A percentile compares a stretch with the other conserved stretches of the same genome.
Conservation (phyloP, 2,888 invertebrate genomes). For the Lithophane semibrunnea region DNA sequence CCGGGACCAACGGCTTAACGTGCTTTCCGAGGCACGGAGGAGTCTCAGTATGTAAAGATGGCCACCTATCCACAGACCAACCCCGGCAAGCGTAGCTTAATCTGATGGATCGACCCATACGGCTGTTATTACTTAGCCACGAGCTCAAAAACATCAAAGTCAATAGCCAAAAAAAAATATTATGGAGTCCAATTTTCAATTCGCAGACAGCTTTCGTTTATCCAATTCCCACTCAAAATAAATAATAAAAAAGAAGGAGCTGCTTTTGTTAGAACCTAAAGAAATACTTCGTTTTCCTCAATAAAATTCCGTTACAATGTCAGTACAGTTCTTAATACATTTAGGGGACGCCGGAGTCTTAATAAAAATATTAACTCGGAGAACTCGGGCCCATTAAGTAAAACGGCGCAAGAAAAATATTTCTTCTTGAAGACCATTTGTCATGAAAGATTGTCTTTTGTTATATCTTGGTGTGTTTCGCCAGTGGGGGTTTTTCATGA, state of each 20-base stretch:
- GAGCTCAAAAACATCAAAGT: neutral
- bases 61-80: no score
- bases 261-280: neutral
- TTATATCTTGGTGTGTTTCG: neutral
- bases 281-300: conserved; percentile 38
- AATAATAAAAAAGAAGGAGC: neutral
- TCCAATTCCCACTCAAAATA: neutral
- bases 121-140: no score
- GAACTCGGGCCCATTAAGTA: conserved; percentile 7
- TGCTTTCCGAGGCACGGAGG: no score
- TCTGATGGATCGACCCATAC: no score
- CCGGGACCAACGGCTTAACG: no score
- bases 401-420: neutral
- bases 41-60: no score
- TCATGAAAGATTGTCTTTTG: neutral
- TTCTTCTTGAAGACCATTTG: neutral
- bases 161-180: no score
- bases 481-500: no score
- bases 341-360: conserved; percentile 2
- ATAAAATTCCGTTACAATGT: conserved; percentile 20
- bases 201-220: neutral
- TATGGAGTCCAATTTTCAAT: neutral
- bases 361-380: conserved; percentile 38
- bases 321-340: conserved; percentile 25
- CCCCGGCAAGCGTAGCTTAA: no score